Evolutionary conservation across 2,113 vertebrate species (phyloP).

Genomic region (Scophthalmus maximus): DNA sequence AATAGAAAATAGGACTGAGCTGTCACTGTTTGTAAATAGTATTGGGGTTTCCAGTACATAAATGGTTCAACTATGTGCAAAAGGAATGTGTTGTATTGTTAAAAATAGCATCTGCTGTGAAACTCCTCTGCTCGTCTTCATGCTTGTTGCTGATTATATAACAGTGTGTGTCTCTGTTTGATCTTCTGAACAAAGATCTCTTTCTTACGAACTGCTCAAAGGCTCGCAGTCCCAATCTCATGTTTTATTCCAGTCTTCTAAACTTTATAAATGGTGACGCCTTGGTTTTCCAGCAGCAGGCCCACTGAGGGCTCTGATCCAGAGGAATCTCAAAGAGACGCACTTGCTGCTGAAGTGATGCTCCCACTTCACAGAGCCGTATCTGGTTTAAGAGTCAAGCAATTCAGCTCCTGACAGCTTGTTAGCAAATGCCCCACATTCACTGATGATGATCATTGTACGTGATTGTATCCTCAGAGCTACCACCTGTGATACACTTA

Average conservation of each 20-base stretch:
- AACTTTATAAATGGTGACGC: constrained; percentile 12
- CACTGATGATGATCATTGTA: constrained; percentile 19
- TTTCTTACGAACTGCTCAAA: constrained; percentile 8
- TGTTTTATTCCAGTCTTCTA: constrained; percentile 24
- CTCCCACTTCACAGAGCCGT: constrained; percentile 51
- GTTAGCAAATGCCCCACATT: constrained; percentile 38
- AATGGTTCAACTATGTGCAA: constrained; percentile 1
- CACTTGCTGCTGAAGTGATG: constrained; percentile 35
- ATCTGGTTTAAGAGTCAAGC: constrained; percentile 40
- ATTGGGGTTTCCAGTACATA: no score
- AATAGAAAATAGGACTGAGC: neutral
- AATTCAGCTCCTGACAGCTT: constrained; percentile 43
- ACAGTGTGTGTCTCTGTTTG: constrained; percentile 29
- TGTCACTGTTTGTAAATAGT: neutral
- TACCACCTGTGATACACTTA: constrained; percentile 30
- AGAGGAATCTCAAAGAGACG: constrained; percentile 23
- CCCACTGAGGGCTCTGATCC: no score
- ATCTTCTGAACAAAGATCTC: constrained; percentile 27
- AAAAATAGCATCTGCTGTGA: constrained; percentile 40
- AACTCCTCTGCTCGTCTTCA: constrained; percentile 19
- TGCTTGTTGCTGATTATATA: constrained; percentile 46
- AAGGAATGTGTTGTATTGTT: constrained; percentile 1
- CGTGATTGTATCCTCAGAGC: constrained; percentile 13
- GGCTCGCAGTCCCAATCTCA: neutral
- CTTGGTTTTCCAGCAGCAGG: constrained; percentile 29